These are phyloP conservation scores for Ctenicera cuprea DNA, from an alignment of 2,888 invertebrate genomes.

Conservation along the genomic window DNA sequence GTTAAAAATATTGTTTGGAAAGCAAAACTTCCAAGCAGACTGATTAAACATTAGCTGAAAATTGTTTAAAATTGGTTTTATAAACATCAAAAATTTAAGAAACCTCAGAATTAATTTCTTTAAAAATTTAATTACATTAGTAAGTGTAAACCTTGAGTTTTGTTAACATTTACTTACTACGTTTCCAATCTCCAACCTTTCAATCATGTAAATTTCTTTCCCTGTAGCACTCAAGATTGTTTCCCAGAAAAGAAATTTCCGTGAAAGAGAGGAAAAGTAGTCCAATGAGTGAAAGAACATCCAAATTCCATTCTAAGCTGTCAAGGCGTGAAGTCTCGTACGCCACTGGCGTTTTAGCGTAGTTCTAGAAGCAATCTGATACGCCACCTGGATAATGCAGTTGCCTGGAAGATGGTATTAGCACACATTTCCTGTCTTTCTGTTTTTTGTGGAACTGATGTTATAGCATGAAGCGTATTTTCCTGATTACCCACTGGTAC, in stretches of 20 bases:
- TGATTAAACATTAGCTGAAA: slow-evolving; percentile 28
- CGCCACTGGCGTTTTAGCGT: slow-evolving; percentile 43
- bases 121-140: background rate
- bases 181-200: background rate
- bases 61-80: slow-evolving; percentile 11
- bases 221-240: background rate
- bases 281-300: slow-evolving; percentile 19
- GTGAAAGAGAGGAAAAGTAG: background rate
- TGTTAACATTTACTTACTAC: no score
- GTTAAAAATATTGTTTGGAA: slow-evolving; percentile 29
- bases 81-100: background rate
- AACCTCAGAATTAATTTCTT: background rate
- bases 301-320: slow-evolving; percentile 29
- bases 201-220: no score
- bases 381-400: slow-evolving; percentile 50
- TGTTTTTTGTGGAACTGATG: slow-evolving; percentile 26
- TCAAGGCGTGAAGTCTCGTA: slow-evolving; percentile 11
- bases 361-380: slow-evolving; percentile 45
- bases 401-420: slow-evolving; percentile 49
- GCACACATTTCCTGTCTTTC: slow-evolving; percentile 37
- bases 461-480: slow-evolving; percentile 16
- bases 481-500: slow-evolving; percentile 8
- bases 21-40: slow-evolving; percentile 4
- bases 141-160: no score
- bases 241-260: background rate